Evolutionary conservation across 2,888 invertebrate genomes (phyloP), one percentile per base, ranked within the genome.

Genomic region (Orthonevra nobilis): DNA sequence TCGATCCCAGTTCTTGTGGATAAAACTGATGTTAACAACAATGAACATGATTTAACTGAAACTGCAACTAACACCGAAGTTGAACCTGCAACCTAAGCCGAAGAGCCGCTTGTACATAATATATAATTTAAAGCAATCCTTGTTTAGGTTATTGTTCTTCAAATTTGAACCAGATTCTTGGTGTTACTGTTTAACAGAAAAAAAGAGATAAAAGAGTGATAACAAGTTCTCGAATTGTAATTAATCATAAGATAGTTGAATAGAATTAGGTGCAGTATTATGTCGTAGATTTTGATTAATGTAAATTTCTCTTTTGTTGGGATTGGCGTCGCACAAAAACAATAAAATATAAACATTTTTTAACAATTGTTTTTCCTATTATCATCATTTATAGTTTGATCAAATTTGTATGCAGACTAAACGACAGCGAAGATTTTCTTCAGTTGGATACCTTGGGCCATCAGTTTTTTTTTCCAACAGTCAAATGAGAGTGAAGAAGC

Each of bases 181-280:
- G n/a, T n/a, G n/a, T n/a, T n/a, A n/a, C n/a, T n/a, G n/a, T n/a
- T n/a, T n/a, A n/a, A n/a, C n/a, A n/a, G n/a, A n/a, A n/a, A n/a
- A n/a, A n/a, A n/a, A n/a, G n/a, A n/a, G n/a, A n/a, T n/a, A n/a
- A n/a, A n/a, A n/a, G n/a, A n/a, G n/a, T n/a, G n/a, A n/a, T n/a
- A n/a, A n/a, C n/a, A n/a, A n/a, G n/a, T n/a, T n/a, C n/a, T n/a
- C n/a, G n/a, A n/a, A n/a, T n/a, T n/a, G n/a, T n/a, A n/a, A n/a
- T n/a, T 44, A 61, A 40, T 48, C 20, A 23, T 46, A 56, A 32
- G 28, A 34, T 38, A 58, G 44, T 10, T 61, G 40, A 54, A 50
- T 56, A 61, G 14, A 81, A 48, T 72, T 77, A 81, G 77, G 69
- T 81, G 74, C 81, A 83, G 83, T 83, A 83, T 83, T 82, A 81